Evolutionary conservation across 2,113 vertebrate species (phyloP), one percentile per base, ranked within the genome.

Genomic region (Falco punctatus): DNA sequence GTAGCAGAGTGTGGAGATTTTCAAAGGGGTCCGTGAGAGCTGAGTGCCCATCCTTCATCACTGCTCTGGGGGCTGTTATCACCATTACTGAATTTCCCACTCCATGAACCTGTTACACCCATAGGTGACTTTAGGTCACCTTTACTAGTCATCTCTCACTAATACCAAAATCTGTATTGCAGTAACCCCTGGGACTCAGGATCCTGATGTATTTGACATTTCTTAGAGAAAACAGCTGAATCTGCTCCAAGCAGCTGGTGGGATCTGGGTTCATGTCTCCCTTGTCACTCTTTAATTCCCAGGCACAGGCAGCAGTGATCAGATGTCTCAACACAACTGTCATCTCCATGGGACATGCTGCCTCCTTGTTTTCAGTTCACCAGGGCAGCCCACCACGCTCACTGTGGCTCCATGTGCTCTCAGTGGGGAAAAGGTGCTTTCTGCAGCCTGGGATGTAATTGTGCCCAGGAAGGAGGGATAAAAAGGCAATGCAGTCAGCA

Each of bases 171-270:
- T 18, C 40, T 3, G 0, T 44, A 24, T 8, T 58, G 7, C 4
- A 9, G 8, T 49, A 72, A 79, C 11, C 16, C 8, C 20, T 58
- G 13, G 3, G 38, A 40, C 17, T 46, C 30, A 55, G 13, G 13
- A 33, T 38, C 11, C 27, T 64, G 27, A 65, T 0, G 0, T 10
- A 3, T 55, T 78, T 38, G 21, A 0, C 0, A 3, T 15, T 82
- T 81, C 66, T 58, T 13, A 57, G 11, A 42, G n/a, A 65, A 57
- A 70, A 24, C 13, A 46, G 17, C 6, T 64, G 38, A 91, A 32
- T 2, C 23, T 62, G 27, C 2, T 21, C 8, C 5, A 86, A 16
- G 8, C 6, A 15, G 44, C 40, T 59, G 71, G 21, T 70, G 38
- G 32, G 46, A n/a, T 73, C 23, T 77, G 30, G 22, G 6, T 30